These are phyloP conservation scores for Drosophila stalkeri DNA, from an alignment of 2,888 invertebrate species.

Conservation along the genomic window DNA sequence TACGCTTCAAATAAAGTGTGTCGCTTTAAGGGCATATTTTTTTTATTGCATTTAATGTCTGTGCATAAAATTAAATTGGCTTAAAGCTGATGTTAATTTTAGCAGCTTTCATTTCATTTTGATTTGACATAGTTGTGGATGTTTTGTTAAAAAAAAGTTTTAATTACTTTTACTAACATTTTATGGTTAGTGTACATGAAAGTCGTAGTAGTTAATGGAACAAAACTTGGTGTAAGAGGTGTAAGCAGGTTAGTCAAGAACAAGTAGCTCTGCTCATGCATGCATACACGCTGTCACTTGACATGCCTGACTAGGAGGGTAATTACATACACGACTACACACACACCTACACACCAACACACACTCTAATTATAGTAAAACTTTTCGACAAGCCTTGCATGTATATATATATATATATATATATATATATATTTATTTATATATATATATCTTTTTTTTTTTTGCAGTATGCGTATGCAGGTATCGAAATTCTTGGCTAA, in stretches of 20 bases:
- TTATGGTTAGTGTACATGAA: background rate
- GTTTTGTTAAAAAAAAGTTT: too few species aligned
- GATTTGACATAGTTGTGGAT: too few species aligned
- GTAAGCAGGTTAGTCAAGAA: slow-evolving; percentile 27
- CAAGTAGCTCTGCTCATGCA: slow-evolving; percentile 38
- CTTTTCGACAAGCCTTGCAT: slow-evolving; percentile 13
- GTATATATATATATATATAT: background rate
- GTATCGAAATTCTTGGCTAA: slow-evolving; percentile 42
- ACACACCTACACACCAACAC: background rate
- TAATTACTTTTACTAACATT: background rate
- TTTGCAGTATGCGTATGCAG: slow-evolving; percentile 10
- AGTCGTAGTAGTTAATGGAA: slow-evolving; percentile 7
- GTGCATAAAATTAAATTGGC: background rate
- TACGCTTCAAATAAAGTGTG: background rate
- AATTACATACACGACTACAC: slow-evolving; percentile 42
- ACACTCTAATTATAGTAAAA: slow-evolving; percentile 41
- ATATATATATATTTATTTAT: too few species aligned
- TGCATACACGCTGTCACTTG: slow-evolving; percentile 54
- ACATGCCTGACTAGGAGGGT: slow-evolving; percentile 33
- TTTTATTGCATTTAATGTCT: background rate
- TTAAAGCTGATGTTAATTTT: background rate
- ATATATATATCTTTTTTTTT: background rate
- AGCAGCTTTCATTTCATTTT: background rate
- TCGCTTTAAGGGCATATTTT: background rate
- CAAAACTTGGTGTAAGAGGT: slow-evolving; percentile 6